phyloP scores from a whole-genome alignment of 2,113 vertebrate species.

The Hippocampus abdominalis region DNA sequence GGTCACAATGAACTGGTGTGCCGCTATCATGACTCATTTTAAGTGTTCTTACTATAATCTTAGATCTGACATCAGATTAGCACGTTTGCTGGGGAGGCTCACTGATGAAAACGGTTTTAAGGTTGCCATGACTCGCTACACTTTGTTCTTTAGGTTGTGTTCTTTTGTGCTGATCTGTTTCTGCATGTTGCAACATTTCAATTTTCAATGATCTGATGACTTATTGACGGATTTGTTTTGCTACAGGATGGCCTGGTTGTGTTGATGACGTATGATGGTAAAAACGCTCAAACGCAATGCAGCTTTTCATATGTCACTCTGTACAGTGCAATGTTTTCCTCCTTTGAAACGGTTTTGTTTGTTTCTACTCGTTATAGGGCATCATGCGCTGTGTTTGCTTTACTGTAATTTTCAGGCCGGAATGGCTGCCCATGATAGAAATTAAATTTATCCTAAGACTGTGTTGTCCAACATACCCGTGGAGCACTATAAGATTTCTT shows the following conservation, averaged over 20 bases:
- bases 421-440: background rate
- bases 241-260: background rate
- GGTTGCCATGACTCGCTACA: slow-evolving; percentile 31
- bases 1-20: slow-evolving; percentile 27
- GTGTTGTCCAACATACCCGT: background rate
- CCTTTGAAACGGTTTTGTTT: slow-evolving; percentile 21
- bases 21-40: slow-evolving; percentile 29
- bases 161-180: slow-evolving; percentile 1
- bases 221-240: background rate
- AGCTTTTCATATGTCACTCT: slow-evolving; percentile 2
- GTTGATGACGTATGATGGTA: background rate
- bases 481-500: slow-evolving; percentile 14
- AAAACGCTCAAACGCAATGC: background rate
- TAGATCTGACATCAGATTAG: slow-evolving; percentile 5
- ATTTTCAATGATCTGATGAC: background rate
- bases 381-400: background rate
- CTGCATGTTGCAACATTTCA: slow-evolving; percentile 1
- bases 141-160: slow-evolving; percentile 14
- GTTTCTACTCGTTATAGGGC: slow-evolving; percentile 16
- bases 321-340: background rate
- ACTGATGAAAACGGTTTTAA: slow-evolving; percentile 4
- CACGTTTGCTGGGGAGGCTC: slow-evolving; percentile 14
- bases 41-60: slow-evolving; percentile 61
- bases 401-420: background rate
- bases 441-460: background rate